phyloP scores from a whole-genome alignment of 2,797 vertebrate genomes.

The Micrastur ruficollis region DNA sequence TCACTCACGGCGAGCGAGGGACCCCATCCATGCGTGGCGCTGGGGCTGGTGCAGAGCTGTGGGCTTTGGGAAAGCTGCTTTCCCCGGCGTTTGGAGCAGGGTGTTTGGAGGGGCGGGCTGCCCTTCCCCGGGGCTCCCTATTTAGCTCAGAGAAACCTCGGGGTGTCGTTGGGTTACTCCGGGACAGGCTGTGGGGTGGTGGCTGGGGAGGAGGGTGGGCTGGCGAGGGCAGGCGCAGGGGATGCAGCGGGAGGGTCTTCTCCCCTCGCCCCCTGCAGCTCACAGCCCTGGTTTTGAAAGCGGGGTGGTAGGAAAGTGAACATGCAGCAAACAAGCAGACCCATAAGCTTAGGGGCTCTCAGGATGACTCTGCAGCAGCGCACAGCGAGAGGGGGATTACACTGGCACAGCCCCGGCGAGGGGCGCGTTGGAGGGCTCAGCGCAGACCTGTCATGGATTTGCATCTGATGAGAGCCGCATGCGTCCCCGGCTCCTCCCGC shows the following conservation, averaged over 20 bases:
- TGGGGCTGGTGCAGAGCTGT: background rate
- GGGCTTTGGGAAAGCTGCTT: background rate
- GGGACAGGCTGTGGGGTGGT: background rate
- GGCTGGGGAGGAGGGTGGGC: background rate
- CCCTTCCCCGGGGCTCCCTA: background rate
- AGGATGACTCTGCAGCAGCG: background rate
- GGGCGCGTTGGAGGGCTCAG: fast-evolving
- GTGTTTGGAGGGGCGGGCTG: background rate
- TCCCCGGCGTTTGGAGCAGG: background rate
- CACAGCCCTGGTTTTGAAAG: background rate
- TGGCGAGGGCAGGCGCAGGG: background rate
- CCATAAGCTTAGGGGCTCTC: background rate
- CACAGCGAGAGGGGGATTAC: background rate
- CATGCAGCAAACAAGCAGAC: background rate
- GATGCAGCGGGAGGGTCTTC: background rate
- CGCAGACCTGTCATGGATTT: background rate
- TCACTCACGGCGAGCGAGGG: fast-evolving
- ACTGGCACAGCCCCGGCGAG: fast-evolving
- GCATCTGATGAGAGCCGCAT: fast-evolving
- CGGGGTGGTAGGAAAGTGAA: background rate
- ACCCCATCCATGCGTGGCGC: fast-evolving
- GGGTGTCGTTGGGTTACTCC: background rate
- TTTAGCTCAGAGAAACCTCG: background rate
- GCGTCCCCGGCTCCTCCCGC: background rate
- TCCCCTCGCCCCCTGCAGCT: background rate